Conservation (phyloP, 2,888 invertebrate genomes). For the Diarsia brunnea region DNA sequence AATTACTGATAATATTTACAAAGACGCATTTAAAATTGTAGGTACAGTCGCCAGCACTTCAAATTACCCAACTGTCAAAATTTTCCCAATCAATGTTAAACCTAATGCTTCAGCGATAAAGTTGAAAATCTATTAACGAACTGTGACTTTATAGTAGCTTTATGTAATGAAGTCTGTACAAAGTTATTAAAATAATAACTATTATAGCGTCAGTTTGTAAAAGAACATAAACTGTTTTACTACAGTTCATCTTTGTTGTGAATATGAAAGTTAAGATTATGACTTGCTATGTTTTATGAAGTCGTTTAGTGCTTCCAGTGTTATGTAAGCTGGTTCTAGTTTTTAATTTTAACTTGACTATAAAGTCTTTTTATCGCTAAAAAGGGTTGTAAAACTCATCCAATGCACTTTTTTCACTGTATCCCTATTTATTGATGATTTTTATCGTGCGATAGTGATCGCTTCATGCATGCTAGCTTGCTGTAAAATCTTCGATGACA, state of each 20-base stretch:
- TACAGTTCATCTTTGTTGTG: constrained; percentile 29
- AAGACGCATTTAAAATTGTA: constrained; percentile 22
- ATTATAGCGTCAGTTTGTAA: constrained; percentile 14
- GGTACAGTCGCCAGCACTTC: neutral
- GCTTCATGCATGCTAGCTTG: neutral
- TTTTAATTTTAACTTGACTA: constrained; percentile 22
- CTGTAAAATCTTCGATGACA: neutral
- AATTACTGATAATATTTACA: constrained; percentile 39
- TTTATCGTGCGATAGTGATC: neutral
- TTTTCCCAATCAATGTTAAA: no score
- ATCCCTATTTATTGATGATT: neutral
- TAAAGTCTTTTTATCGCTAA: constrained; percentile 8
- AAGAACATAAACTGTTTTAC: constrained; percentile 27
- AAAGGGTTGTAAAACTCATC: neutral
- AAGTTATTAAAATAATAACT: constrained; percentile 31
- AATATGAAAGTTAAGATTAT: constrained; percentile 28
- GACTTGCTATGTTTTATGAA: constrained; percentile 29
- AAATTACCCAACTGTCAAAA: no score
- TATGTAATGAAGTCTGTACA: neutral
- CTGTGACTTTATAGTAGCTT: no score
- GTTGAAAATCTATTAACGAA: no score
- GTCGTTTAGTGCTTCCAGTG: constrained; percentile 24
- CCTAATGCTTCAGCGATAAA: no score
- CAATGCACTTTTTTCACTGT: neutral
- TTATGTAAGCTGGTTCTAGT: constrained; percentile 5